Evolutionary conservation across 2,797 vertebrate genomes (phyloP), one percentile per base, ranked within the genome.

Genomic region (Stomatorhinus walkeri): DNA sequence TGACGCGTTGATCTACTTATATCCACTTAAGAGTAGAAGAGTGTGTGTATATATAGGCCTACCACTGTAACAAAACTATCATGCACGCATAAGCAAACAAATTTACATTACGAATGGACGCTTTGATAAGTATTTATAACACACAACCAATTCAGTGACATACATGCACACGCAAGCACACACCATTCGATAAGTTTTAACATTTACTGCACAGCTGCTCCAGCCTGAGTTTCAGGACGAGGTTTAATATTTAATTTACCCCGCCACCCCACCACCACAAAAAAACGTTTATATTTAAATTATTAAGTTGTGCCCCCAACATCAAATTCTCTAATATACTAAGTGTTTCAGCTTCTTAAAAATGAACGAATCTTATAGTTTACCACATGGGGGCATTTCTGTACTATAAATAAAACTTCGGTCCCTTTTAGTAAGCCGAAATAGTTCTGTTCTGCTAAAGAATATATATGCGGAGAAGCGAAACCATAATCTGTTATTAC

Each of bases 381-480:
- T 40, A 86, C 88, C 88, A 89, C 88, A 86, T 24, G 88, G 61
- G 59, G 88, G 88, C 88, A 86, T 52, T 22, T 64, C 32, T 48
- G 88, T 85, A 85, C 84, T 68, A 22, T 12, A 52, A 89, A 79
- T 36, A 43, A 79, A 79, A 43, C 32, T 79, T 79, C 16, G 16
- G 32, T 79, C 36, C 16, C 0, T n/a, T 79, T 76, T 14, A 79
- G 14, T 6, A 79, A 79, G 36, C 72, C 36, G 72, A 79, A 79
- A 79, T 40, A 79, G 36, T 79, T 28, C 64, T 28, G 9, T 28
- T 79, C 72, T 16, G 36, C 32, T 19, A 43, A 43, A 43, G 36
- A 79, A 79, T 9, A 79, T 40, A 76, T 79, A 36, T 43, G 12
- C 16, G 72, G 72, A 79, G 32, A 43, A 79, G 72, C 72, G 72